Conservation (phyloP, 2,888 invertebrate genomes). For the Agrilus biguttatus region DNA sequence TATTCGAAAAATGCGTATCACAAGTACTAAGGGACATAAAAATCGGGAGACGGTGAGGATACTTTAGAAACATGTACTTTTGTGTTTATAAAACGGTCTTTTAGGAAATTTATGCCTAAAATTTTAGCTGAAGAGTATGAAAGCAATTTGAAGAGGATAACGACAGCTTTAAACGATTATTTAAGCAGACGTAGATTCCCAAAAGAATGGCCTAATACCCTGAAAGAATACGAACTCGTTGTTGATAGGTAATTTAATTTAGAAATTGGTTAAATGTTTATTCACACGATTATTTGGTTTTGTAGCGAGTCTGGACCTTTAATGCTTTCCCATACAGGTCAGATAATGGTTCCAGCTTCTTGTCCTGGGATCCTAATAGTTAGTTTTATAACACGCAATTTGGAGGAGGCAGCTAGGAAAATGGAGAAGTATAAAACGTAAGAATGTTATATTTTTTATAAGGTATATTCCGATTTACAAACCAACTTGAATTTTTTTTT, state of each 20-base stretch:
- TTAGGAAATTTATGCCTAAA: conserved; percentile 81
- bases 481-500: too few species aligned
- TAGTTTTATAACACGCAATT: conserved; percentile 65
- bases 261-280: conserved; percentile 3
- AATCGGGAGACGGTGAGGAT: conserved; percentile 60
- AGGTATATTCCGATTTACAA: not conserved
- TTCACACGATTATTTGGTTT: conserved; percentile 6
- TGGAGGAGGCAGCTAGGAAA: conserved; percentile 57
- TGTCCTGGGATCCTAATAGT: conserved; percentile 78
- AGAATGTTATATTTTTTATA: conserved; percentile 17
- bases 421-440: conserved; percentile 64
- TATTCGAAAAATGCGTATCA: conserved; percentile 73
- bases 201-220: conserved; percentile 52
- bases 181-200: conserved; percentile 53
- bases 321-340: conserved; percentile 87
- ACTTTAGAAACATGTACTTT: conserved; percentile 15
- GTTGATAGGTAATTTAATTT: conserved; percentile 65
- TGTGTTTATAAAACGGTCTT: conserved; percentile 16
- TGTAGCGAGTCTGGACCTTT: conserved; percentile 81
- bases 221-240: conserved; percentile 67
- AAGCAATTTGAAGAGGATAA: conserved; percentile 65
- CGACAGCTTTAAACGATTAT: conserved; percentile 72
- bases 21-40: conserved; percentile 70
- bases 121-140: conserved; percentile 79
- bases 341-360: conserved; percentile 83